Conservation (phyloP, 2,888 invertebrate genomes). For the Antheraea assamensis region DNA sequence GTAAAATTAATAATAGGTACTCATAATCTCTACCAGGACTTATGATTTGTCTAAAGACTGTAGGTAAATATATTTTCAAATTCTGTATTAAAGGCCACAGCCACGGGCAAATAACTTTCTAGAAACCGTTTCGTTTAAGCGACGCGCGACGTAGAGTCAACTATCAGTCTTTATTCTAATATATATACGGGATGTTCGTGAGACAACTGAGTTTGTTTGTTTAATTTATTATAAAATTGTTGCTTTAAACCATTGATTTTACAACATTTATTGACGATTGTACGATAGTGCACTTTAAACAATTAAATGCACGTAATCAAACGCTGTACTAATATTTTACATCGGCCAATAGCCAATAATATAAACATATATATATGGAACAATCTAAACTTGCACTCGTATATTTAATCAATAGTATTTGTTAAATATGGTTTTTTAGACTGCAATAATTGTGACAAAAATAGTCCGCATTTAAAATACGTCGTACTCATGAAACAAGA, state of each 20-base stretch:
- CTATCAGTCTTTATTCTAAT: too few relatives aligned
- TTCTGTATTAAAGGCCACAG: slow-evolving; percentile 47
- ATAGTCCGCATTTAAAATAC: too few relatives aligned
- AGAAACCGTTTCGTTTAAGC: neutral
- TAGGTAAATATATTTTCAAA: slow-evolving; percentile 23
- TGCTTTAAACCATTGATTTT: neutral
- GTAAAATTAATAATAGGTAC: neutral
- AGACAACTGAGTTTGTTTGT: slow-evolving; percentile 1
- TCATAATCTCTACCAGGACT: neutral
- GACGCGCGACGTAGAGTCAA: too few relatives aligned
- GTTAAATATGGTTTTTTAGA: neutral
- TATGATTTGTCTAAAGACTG: slow-evolving; percentile 22
- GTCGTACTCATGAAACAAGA: too few relatives aligned
- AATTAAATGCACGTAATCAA: slow-evolving; percentile 71
- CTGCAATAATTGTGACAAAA: too few relatives aligned
- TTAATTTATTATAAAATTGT: too few relatives aligned
- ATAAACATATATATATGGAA: slow-evolving; percentile 26
- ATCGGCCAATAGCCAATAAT: slow-evolving; percentile 45
- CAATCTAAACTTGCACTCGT: slow-evolving; percentile 51
- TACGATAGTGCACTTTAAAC: slow-evolving; percentile 45
- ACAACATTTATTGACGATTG: neutral
- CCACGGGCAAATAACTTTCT: slow-evolving; percentile 34
- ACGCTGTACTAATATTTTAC: slow-evolving; percentile 64
- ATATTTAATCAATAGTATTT: slow-evolving; percentile 55
- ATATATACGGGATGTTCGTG: neutral